These are phyloP conservation scores for Tetrao urogallus DNA, from an alignment of 2,113 vertebrate genomes.

Conservation along the genomic window DNA sequence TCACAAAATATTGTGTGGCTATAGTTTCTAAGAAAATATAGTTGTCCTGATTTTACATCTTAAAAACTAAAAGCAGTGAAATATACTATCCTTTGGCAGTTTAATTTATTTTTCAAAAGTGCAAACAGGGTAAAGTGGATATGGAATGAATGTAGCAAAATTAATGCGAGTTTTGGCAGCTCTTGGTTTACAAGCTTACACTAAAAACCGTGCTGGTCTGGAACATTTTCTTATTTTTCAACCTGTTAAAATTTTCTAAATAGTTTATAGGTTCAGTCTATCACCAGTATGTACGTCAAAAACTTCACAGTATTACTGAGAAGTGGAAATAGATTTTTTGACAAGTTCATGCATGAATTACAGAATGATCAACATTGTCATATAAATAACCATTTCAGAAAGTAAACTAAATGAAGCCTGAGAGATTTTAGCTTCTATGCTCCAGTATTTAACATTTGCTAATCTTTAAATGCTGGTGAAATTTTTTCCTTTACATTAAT, in stretches of 20 bases:
- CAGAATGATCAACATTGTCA: neutral
- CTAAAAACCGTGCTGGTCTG: neutral
- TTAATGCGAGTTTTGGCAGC: conserved; percentile 23
- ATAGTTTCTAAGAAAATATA: conserved; percentile 32
- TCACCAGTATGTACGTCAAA: neutral
- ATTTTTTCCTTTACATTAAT: neutral
- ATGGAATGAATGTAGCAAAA: conserved; percentile 20
- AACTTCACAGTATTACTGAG: neutral
- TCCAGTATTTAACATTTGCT: neutral
- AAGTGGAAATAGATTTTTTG: neutral
- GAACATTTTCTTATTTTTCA: conserved; percentile 21
- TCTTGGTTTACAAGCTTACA: conserved; percentile 1
- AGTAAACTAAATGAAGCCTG: conserved; percentile 7
- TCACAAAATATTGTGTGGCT: conserved; percentile 17
- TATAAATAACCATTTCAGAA: conserved; percentile 21
- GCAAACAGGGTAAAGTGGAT: conserved; percentile 14
- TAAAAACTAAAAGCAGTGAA: conserved; percentile 46
- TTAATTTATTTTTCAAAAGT: conserved; percentile 33
- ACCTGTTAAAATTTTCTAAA: neutral
- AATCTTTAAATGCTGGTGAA: neutral
- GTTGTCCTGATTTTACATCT: conserved; percentile 12
- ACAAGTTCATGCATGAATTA: conserved; percentile 43
- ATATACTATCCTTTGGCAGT: neutral
- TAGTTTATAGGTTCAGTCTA: conserved; percentile 15
- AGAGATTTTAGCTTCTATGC: neutral